These are phyloP conservation scores for Steatornis caripensis DNA, from an alignment of 2,113 vertebrate genomes.

Conservation along the genomic window DNA sequence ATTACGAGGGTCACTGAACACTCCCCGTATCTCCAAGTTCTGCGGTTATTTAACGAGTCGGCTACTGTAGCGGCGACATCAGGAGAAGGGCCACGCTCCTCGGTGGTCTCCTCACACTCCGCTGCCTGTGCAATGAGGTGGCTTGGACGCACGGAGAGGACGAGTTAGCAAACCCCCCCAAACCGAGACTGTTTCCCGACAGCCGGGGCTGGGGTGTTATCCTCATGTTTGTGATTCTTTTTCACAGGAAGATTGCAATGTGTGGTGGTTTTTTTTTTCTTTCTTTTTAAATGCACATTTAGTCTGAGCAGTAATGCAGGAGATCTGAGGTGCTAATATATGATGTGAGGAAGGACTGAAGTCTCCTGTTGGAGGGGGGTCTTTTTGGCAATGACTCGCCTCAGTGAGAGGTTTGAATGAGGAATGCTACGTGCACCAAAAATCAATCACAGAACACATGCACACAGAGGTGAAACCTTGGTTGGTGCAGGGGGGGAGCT, in stretches of 20 bases:
- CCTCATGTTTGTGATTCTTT: slow-evolving; percentile 63
- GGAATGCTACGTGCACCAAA: neutral
- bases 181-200: slow-evolving; percentile 8
- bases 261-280: neutral
- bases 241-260: slow-evolving; percentile 60
- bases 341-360: slow-evolving; percentile 67
- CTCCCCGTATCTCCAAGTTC: neutral
- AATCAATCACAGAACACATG: slow-evolving; percentile 28
- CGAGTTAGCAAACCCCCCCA: neutral
- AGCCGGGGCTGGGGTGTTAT: slow-evolving; percentile 53
- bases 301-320: slow-evolving; percentile 62
- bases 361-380: slow-evolving; percentile 24
- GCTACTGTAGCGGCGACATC: neutral
- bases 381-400: slow-evolving; percentile 52
- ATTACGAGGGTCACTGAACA: slow-evolving; percentile 61
- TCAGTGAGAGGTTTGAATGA: slow-evolving; percentile 49
- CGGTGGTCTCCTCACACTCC: neutral
- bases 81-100: neutral
- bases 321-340: slow-evolving; percentile 64
- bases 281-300: slow-evolving; percentile 65
- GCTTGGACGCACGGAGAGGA: neutral
- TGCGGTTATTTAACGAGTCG: neutral
- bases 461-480: neutral
- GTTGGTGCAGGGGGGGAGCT: neutral
- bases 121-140: slow-evolving; percentile 19